These are phyloP conservation scores for Clytia hemisphaerica DNA, from an alignment of 30 jellyfish, hydroid and myxozoan genomes.

Conservation along the genomic window DNA sequence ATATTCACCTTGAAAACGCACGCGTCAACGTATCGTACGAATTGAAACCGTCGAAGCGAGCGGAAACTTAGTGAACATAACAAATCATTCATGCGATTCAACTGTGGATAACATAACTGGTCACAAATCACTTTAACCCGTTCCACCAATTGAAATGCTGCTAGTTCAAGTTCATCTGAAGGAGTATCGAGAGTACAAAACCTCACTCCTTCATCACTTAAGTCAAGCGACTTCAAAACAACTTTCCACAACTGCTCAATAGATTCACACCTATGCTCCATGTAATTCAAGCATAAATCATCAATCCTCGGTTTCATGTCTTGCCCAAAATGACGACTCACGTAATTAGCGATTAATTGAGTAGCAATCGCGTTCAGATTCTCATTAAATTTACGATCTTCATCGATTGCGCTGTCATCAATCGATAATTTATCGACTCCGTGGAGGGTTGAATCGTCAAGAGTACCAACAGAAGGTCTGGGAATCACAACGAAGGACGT, in stretches of 20 bases:
- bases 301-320: constrained; percentile 50
- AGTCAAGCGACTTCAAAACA: constrained; percentile 53
- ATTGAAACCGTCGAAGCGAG: constrained; percentile 48
- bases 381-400: background rate
- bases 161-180: constrained; percentile 22
- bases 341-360: background rate
- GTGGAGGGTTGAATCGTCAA: too few species aligned
- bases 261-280: constrained; percentile 51
- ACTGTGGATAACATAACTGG: constrained; percentile 53
- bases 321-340: background rate
- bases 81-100: constrained; percentile 40
- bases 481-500: too few species aligned
- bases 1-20: constrained; percentile 42
- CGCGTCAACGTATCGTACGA: constrained; percentile 58
- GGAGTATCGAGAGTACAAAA: constrained; percentile 28
- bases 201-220: constrained; percentile 31
- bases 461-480: too few species aligned
- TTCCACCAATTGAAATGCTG: constrained; percentile 70
- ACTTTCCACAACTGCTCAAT: constrained; percentile 56
- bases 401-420: too few species aligned
- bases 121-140: constrained; percentile 34
- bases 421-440: too few species aligned
- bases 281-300: constrained; percentile 49
- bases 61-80: constrained; percentile 55
- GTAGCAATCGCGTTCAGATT: background rate